Percentiles rank a stretch among this genome's conserved stretches.
These are phyloP conservation scores for Meandrusa payeni DNA, from an alignment of 2,888 invertebrate species.

Conservation along the genomic window DNA sequence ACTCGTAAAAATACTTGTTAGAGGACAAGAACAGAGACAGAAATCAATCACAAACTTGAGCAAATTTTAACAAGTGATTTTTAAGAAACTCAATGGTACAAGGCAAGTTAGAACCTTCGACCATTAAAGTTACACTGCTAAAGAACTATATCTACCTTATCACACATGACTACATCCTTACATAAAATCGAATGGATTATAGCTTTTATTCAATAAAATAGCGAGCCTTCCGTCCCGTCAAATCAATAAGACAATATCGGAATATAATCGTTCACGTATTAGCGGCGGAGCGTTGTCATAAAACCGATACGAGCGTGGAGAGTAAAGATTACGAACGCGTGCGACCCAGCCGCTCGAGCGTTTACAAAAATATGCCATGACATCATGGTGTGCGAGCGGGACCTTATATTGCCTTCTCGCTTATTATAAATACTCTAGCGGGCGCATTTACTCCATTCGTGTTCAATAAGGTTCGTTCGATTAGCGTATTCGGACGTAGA, in stretches of 20 bases:
- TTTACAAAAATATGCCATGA: slow-evolving; percentile 77
- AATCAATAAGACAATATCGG: slow-evolving; percentile 13
- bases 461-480: slow-evolving; percentile 47
- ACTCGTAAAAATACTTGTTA: no score
- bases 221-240: no score
- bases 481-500: slow-evolving; percentile 35
- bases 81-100: no score
- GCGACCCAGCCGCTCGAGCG: slow-evolving; percentile 59
- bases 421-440: slow-evolving; percentile 54
- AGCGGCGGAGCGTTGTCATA: slow-evolving; percentile 26
- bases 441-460: slow-evolving; percentile 68
- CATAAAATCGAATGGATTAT: no score
- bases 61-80: no score
- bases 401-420: slow-evolving; percentile 45
- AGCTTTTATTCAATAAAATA: no score
- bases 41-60: no score
- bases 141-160: no score
- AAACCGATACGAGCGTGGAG: slow-evolving; percentile 43
- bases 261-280: slow-evolving; percentile 22
- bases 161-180: no score
- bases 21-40: no score
- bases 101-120: no score
- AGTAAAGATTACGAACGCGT: slow-evolving; percentile 61
- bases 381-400: slow-evolving; percentile 74
- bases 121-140: no score